phyloP scores from a whole-genome alignment of 2,888 invertebrate species.

The Anoncus sp. region DNA sequence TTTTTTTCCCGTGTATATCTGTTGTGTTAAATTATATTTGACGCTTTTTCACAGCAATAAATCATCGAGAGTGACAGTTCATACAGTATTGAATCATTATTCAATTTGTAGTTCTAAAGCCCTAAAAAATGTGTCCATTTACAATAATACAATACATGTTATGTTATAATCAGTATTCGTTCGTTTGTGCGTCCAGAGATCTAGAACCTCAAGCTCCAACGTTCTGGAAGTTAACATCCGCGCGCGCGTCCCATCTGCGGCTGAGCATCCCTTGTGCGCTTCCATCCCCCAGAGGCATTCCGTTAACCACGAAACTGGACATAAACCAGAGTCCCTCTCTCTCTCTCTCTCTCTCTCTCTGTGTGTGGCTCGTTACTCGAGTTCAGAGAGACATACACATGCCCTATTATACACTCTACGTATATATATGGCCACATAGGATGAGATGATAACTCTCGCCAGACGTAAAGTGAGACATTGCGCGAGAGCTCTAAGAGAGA shows the following conservation, averaged over 20 bases:
- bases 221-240: slow-evolving; percentile 49
- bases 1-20: not conserved
- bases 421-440: slow-evolving; percentile 17
- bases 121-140: not conserved
- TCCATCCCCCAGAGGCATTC: slow-evolving; percentile 60
- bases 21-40: not conserved
- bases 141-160: not conserved
- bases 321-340: slow-evolving; percentile 57
- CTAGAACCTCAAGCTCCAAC: slow-evolving; percentile 38
- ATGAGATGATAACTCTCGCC: slow-evolving; percentile 56
- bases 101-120: too few relatives aligned
- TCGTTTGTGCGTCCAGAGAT: slow-evolving; percentile 45
- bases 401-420: not conserved
- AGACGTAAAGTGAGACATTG: slow-evolving; percentile 54
- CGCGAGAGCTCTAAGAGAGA: slow-evolving; percentile 12
- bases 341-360: slow-evolving; percentile 18
- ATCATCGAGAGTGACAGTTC: not conserved
- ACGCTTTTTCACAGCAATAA: not conserved
- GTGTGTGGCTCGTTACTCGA: not conserved
- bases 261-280: slow-evolving; percentile 54
- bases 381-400: not conserved
- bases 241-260: slow-evolving; percentile 54
- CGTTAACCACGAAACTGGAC: slow-evolving; percentile 56
- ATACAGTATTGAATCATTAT: not conserved
- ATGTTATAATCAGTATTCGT: too few relatives aligned